Evolutionary conservation across 2,797 vertebrate genomes (phyloP), one percentile per base, ranked within the genome.

Genomic region (Aratinga solstitialis): DNA sequence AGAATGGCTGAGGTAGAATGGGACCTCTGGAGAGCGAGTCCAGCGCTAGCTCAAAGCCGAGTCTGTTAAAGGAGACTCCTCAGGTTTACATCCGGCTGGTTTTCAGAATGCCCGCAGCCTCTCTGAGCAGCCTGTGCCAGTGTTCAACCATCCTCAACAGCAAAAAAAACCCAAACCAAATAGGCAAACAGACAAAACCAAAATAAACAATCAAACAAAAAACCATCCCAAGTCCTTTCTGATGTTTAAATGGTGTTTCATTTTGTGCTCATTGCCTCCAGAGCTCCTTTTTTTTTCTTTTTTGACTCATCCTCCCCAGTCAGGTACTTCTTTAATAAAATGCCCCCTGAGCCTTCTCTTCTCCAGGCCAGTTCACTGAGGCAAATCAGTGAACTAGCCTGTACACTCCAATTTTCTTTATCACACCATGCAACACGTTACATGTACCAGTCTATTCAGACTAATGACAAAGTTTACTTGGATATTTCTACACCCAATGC

Each of bases 221-320:
- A 23, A 9, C 0, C 1, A 32, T 5, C 12, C 7, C 26, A 2
- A 0, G 8, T 26, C 71, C 5, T 77, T 83, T 14, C 20, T 87
- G 36, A 17, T 1, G 1, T 80, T 86, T 61, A 65, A 67, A 69
- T 20, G 15, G 7, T 29, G 61, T 63, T 78, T 67, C 7, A 32
- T 59, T 79, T 53, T 34, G 16, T 15, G 5, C 72, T 75, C n/a
- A 36, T 2, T 40, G n/a, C 69, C 15, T 40, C 19, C 7, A 22
- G 10, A 10, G 38, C 10, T 65, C 18, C 5, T 15, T 36, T 45
- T 34, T 13, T 84, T 38, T 32, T 26, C 20, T 34, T 48, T 16
- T 29, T 32, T 4, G 10, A 51, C 24, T 45, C 2, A 5, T 13
- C 4, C 19, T 36, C 18, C 10, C 18, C 27, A 67, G 15, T 17